A percentile compares a stretch with the other conserved stretches of the same genome.
phyloP scores from a whole-genome alignment of 2,888 invertebrate genomes.

The Steinernema scapterisci region DNA sequence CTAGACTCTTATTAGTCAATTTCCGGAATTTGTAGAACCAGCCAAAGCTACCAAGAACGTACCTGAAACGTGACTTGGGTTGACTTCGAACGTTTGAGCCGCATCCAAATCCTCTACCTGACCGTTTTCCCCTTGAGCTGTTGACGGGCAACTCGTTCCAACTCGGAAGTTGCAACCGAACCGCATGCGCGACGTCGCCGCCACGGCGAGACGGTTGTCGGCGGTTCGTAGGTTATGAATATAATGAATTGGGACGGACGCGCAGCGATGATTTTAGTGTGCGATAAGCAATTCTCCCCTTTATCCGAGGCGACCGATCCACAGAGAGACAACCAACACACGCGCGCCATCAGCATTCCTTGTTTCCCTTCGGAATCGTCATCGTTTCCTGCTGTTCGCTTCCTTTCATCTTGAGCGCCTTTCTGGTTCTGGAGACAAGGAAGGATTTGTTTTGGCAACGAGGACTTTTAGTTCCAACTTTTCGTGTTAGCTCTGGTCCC shows the following conservation, averaged over 20 bases:
- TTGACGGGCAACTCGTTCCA: too few species aligned
- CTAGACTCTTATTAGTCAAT: too few species aligned
- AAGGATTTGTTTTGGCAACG: too few species aligned
- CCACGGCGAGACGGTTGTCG: neutral
- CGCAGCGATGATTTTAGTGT: conserved; percentile 25
- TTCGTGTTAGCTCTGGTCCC: neutral
- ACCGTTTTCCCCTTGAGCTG: too few species aligned
- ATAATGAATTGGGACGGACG: conserved; percentile 33
- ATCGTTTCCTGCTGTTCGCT: conserved; percentile 25
- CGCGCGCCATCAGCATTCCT: conserved; percentile 22
- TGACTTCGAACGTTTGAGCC: too few species aligned
- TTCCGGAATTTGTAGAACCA: too few species aligned
- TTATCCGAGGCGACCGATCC: conserved; percentile 28
- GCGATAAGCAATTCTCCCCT: conserved; percentile 32
- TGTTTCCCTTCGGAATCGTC: conserved; percentile 25
- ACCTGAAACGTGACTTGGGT: too few species aligned
- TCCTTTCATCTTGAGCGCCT: neutral
- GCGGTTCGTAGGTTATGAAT: conserved; percentile 31
- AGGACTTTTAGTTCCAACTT: too few species aligned
- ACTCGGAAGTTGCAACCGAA: neutral
- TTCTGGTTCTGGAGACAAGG: too few species aligned
- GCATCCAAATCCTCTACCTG: too few species aligned
- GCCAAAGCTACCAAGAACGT: too few species aligned
- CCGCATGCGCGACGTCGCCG: neutral
- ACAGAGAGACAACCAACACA: conserved; percentile 13